Conservation (phyloP, 2,113 vertebrate genomes). For the Alouatta palliata region DNA sequence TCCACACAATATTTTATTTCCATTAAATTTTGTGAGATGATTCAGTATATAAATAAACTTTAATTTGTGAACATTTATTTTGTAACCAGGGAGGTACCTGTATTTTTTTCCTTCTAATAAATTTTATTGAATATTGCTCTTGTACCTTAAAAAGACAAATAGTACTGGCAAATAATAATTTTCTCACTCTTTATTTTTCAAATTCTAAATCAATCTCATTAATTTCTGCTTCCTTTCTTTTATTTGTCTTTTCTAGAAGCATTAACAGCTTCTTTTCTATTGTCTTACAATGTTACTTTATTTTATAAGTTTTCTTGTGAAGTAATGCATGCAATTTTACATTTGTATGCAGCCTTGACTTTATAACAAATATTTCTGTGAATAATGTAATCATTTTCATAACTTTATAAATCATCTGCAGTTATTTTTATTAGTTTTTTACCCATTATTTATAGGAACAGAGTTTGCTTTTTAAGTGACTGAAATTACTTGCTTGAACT, state of each 20-base stretch:
- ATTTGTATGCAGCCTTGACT: background rate
- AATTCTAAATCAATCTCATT: background rate
- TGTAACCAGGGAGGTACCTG: background rate
- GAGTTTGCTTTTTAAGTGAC: background rate
- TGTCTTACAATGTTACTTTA: background rate
- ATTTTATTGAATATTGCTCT: background rate
- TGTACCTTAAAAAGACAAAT: background rate
- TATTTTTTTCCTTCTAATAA: background rate
- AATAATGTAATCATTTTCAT: background rate
- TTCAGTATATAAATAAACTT: conserved; percentile 7
- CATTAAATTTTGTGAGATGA: background rate
- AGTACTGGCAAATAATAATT: background rate
- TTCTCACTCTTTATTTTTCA: conserved; percentile 12
- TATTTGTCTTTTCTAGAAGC: background rate
- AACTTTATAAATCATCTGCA: background rate
- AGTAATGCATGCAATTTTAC: background rate
- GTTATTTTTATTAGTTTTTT: background rate
- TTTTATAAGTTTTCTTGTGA: background rate
- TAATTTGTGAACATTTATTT: conserved; percentile 17
- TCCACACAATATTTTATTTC: background rate
- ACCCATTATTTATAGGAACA: background rate
- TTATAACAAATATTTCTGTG: background rate
- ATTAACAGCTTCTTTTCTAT: background rate
- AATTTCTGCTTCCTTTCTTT: background rate
- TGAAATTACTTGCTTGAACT: background rate